Conservation (phyloP, 2,113 vertebrate species). For the Melanostigma gelatinosum region DNA sequence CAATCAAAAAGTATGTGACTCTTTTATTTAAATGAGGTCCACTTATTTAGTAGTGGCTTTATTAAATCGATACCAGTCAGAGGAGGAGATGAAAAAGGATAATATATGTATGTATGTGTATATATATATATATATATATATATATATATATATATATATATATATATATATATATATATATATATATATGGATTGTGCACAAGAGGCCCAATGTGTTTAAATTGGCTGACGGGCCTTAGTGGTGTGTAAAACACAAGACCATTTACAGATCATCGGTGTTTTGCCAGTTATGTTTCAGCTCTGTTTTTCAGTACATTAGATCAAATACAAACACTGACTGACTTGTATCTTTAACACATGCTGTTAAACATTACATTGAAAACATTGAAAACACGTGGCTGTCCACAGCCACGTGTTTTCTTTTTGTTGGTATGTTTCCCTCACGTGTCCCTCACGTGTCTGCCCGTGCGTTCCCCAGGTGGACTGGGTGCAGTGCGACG, state of each 20-base stretch:
- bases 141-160: no score
- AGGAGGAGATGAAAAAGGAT: no score
- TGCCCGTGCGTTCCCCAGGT: constrained; percentile 82
- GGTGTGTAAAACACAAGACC: neutral
- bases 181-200: no score
- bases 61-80: no score
- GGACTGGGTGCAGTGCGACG: constrained; percentile 99
- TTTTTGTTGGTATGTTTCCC: neutral
- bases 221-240: no score
- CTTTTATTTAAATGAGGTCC: neutral
- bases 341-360: neutral
- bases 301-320: neutral
- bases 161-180: no score
- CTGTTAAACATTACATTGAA: constrained; percentile 47
- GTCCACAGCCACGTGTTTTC: neutral
- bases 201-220: no score
- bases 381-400: no score
- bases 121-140: no score
- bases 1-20: neutral
- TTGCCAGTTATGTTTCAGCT: neutral
- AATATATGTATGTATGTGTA: no score
- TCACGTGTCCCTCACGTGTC: neutral
- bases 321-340: constrained; percentile 26
- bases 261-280: neutral
- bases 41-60: neutral